Evolutionary conservation across 1,140 invertebrate species (phyloP).

Genomic region (Dufourea novaeangliae): DNA sequence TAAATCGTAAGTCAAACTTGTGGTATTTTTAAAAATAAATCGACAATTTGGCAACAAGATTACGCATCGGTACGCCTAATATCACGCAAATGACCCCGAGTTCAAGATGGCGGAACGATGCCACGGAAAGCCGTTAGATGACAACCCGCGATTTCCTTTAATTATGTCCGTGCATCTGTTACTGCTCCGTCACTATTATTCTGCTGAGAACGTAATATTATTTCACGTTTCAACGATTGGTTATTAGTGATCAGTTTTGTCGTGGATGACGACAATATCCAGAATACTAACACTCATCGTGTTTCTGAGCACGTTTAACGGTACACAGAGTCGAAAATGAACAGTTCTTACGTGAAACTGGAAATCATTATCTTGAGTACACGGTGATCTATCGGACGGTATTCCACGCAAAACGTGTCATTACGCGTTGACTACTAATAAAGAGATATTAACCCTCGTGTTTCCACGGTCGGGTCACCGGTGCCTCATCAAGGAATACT

Average conservation of each 20-base stretch:
- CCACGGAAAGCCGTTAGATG: conserved; percentile 53
- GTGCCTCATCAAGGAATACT: too few relatives aligned
- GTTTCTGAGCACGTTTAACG: background rate
- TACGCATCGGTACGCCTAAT: too few relatives aligned
- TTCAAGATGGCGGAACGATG: background rate
- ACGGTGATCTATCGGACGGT: background rate
- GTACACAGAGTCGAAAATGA: background rate
- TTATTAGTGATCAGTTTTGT: background rate
- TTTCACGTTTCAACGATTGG: background rate
- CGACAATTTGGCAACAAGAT: too few relatives aligned
- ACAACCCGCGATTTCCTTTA: conserved; percentile 42
- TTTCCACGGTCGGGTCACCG: background rate
- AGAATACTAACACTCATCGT: background rate
- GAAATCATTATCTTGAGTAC: background rate
- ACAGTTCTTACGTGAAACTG: background rate
- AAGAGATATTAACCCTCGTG: background rate
- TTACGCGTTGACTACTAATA: background rate
- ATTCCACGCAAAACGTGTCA: background rate
- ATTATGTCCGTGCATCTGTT: conserved; percentile 42
- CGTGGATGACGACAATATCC: background rate
- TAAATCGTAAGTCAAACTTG: too few relatives aligned
- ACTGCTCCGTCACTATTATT: conserved; percentile 7
- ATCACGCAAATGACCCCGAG: too few relatives aligned
- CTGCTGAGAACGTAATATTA: background rate
- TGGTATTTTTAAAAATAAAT: too few relatives aligned